Conservation (phyloP, 2,113 vertebrate genomes). For the Melanerpes formicivorus region DNA sequence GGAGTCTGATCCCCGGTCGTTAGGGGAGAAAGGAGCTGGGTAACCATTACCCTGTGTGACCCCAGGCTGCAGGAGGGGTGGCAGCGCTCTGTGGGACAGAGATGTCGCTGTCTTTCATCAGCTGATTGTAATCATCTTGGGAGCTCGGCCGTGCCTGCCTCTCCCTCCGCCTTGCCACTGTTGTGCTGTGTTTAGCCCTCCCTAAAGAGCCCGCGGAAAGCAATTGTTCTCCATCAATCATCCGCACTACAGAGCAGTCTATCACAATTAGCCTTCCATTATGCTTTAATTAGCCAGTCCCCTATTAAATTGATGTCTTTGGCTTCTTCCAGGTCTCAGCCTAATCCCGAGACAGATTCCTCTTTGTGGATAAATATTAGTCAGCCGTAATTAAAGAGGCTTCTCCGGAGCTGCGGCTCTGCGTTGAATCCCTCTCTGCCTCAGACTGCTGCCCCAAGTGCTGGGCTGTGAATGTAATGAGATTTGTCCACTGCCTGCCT, state of each 20-base stretch:
- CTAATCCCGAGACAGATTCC: constrained; percentile 78
- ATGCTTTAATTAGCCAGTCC: constrained; percentile 78
- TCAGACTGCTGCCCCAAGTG: constrained; percentile 72
- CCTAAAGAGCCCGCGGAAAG: constrained; percentile 70
- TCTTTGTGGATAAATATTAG: constrained; percentile 79
- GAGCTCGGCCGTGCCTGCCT: constrained; percentile 55
- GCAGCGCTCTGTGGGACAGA: constrained; percentile 44
- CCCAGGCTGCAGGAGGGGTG: not conserved
- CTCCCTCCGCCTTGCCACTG: constrained; percentile 49
- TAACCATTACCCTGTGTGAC: not conserved
- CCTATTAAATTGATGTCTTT: constrained; percentile 77
- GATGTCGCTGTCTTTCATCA: constrained; percentile 56
- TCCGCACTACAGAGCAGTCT: constrained; percentile 67
- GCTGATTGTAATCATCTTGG: constrained; percentile 60
- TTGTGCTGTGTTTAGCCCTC: constrained; percentile 70
- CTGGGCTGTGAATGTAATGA: constrained; percentile 68
- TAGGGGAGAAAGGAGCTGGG: not conserved
- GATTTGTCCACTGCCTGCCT: constrained; percentile 70
- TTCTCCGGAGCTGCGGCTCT: constrained; percentile 69
- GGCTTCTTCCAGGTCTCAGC: constrained; percentile 71
- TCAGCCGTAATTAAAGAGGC: constrained; percentile 71
- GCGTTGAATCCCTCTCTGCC: constrained; percentile 78
- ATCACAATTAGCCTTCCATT: constrained; percentile 80
- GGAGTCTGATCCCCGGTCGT: not conserved
- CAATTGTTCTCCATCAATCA: constrained; percentile 76